These are phyloP conservation scores for Pseudococcus jackbeardsleyi DNA, from an alignment of 2,888 invertebrate species.

Conservation along the genomic window DNA sequence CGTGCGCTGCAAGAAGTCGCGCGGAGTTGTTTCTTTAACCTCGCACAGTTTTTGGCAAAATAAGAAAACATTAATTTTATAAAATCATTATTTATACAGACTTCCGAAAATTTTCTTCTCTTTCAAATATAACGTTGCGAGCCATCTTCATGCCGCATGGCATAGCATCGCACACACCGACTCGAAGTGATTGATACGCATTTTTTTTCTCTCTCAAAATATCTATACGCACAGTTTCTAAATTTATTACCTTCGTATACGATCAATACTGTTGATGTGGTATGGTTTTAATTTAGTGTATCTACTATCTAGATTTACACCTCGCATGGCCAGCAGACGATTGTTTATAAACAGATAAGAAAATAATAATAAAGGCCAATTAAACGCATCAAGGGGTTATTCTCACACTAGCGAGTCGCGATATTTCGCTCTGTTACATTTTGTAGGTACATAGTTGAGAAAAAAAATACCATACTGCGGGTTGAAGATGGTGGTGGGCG, in stretches of 20 bases:
- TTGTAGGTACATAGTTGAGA: neutral
- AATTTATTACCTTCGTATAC: neutral
- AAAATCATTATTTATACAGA: constrained; percentile 13
- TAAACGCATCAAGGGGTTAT: neutral
- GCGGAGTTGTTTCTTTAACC: constrained; percentile 40
- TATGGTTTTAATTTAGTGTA: neutral
- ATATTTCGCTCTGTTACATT: no score
- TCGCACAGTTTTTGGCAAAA: constrained; percentile 42
- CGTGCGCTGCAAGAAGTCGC: neutral
- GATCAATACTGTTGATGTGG: neutral
- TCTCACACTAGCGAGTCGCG: neutral
- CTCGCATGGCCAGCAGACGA: neutral
- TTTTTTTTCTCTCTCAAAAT: no score
- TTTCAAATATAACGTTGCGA: neutral
- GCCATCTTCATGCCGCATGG: neutral
- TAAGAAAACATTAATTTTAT: constrained; percentile 29
- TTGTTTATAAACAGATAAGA: constrained; percentile 31
- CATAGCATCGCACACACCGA: neutral
- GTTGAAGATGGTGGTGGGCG: constrained; percentile 18
- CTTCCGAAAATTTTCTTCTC: constrained; percentile 2
- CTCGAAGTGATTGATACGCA: neutral
- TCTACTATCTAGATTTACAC: neutral
- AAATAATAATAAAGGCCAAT: constrained; percentile 20
- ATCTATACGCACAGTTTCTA: no score
- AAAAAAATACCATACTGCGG: neutral